Evolutionary conservation across 2,888 invertebrate species (phyloP), one percentile per base, ranked within the genome.

Genomic region (Hirtodrosophila confusa): DNA sequence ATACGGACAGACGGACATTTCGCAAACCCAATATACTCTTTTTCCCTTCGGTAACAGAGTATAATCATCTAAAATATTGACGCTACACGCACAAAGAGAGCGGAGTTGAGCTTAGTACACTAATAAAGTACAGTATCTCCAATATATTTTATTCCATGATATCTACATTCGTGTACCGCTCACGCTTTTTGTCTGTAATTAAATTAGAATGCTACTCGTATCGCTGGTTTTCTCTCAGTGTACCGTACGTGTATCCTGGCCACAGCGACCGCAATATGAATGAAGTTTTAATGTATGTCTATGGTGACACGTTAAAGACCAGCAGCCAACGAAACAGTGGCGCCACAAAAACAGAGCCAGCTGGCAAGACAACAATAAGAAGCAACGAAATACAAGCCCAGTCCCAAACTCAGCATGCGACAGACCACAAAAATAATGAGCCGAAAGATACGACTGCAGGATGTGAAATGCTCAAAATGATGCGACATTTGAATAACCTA

Each of bases 251-350:
- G 11, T 35, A 54, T 53, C 60, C 63, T 37, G 56, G 9, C 1
- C 51, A 56, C 37, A 27, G 55, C 43, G 45, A 74, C 63, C 77
- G 49, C 78, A 73, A 71, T 58, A 62, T 61, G 78, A 64, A 82
- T 78, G 73, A 71, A 69, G 66, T 82, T 82, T 75, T 78, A 78
- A 78, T 82, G 73, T 71, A 66, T 65, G 72, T 72, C 78, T 60
- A 60, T 70, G 75, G 65, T 72, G 78, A 65, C 68, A 78, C 69
- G 75, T 80, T 73, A 69, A 66, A 63, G 50, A 57, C 48, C 60
- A 71, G 31, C 44, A 40, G 44, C 12, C 31, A 35, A 49, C 7
- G 8, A 39, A 35, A 37, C n/a, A 49, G 39, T 29, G 45, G 44
- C 29, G 36, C 35, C 27, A 27, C 24, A 43, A 44, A 24, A 29